Evolutionary conservation across 2,113 vertebrate genomes (phyloP).

Genomic region (Noturus placidus): DNA sequence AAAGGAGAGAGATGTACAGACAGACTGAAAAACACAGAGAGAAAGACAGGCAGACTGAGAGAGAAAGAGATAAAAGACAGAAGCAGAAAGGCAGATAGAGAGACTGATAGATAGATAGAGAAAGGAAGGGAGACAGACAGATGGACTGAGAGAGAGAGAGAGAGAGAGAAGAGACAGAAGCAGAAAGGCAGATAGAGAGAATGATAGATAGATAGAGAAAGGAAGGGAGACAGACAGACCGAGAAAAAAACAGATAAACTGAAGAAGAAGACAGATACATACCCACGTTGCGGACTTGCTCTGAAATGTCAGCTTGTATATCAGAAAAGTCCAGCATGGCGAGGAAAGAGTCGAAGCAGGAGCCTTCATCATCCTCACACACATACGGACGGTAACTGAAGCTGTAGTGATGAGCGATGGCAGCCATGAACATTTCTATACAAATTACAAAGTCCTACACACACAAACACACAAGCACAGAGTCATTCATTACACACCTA

Average conservation of each 20-base stretch:
- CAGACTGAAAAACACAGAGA: too few relatives aligned
- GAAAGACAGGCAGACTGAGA: too few relatives aligned
- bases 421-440: slow-evolving; percentile 48
- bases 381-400: slow-evolving; percentile 45
- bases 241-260: neutral
- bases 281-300: slow-evolving; percentile 48
- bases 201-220: neutral
- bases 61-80: too few relatives aligned
- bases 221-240: neutral
- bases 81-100: too few relatives aligned
- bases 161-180: neutral
- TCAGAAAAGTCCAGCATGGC: slow-evolving; percentile 51
- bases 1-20: too few relatives aligned
- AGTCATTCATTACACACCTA: too few relatives aligned
- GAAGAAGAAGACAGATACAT: neutral
- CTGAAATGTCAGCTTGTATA: slow-evolving; percentile 48
- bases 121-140: too few relatives aligned
- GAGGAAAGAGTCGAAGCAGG: slow-evolving; percentile 49
- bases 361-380: slow-evolving; percentile 46
- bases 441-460: slow-evolving; percentile 48
- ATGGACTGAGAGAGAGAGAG: neutral
- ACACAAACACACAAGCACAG: neutral
- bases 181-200: neutral
- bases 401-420: slow-evolving; percentile 48
- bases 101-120: too few relatives aligned